Evolutionary conservation across 2,797 vertebrate species (phyloP), one percentile per base, ranked within the genome.

Genomic region (Zenarchopterus dispar): DNA sequence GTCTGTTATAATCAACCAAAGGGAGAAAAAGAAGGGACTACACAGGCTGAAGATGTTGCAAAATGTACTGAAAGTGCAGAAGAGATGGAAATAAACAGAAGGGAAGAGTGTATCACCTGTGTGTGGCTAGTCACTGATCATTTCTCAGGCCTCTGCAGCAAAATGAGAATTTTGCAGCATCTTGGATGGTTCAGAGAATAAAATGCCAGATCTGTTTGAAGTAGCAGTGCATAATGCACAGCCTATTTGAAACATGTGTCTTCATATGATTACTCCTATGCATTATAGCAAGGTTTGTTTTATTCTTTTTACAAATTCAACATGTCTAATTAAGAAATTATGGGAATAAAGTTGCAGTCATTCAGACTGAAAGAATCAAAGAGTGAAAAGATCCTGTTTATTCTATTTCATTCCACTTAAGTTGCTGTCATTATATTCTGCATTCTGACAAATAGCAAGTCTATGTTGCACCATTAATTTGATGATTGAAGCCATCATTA

Each of bases 1-100:
- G 89, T 91, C 81, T 90, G 89, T 89, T 86, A 91, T 48, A 77
- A 84, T 89, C 78, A 91, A 78, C 88, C 54, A 89, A 62, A 73
- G 70, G 70, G 73, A 81, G 81, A 82, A 77, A 75, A 82, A 80
- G 74, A 80, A 64, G 68, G 81, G 77, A 69, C 79, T 75, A 73
- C 73, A 87, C 56, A 78, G 73, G 75, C 61, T 75, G 69, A 82
- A 57, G 59, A 81, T 67, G 75, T 67, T 84, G 84, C 58, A 70
- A 68, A 73, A 87, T 62, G 72, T 60, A 79, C 42, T 64, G 36
- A 84, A 76, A 73, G 70, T 62, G 81, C 73, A 67, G 70, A 80
- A 82, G 59, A 78, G 70, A 79, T 71, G 28, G 74, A 73, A 68
- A 70, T 51, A 75, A 68, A 81, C 24, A 80, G 70, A 71, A 67